Evolutionary conservation across 2,113 vertebrate genomes (phyloP), one percentile per base, ranked within the genome.

Genomic region (Aspidoscelis tigris): DNA sequence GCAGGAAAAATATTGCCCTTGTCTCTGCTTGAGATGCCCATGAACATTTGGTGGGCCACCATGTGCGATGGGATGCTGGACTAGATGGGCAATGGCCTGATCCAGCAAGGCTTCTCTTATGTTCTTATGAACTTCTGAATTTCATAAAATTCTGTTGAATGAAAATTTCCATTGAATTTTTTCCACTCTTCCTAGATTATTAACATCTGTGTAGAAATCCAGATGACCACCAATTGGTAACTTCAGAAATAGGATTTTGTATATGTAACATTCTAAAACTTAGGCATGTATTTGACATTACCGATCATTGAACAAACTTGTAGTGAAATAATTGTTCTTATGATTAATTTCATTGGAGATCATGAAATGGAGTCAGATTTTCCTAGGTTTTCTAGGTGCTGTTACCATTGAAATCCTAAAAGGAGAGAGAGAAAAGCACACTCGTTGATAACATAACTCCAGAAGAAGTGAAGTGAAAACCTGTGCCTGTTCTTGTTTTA

Each of bases 291-390:
- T 33, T 55, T 44, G 24, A 77, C 39, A 8, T 78, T 77, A 61
- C 18, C 77, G 41, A 10, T 66, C 26, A 71, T 18, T 43, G 39
- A 71, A 61, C 18, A 11, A 70, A 18, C 22, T 58, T n/a, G 61
- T 61, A 20, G 20, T 61, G 22, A 78, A 84, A 64, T 55, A 47
- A 14, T 58, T 21, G 10, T 33, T 78, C 66, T 22, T 3, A 18
- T 58, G 33, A 24, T 1, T 33, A 43, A 2, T 84, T 53, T 78
- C 10, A 44, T 1, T 69, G 78, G 75, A 66, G 71, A 76, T 12
- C 76, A 71, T 77, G 65, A 90, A 88, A 86, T n/a, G 7, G 12
- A 89, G 3, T 22, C 65, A 72, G 82, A 89, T 22, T 71, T 61
- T 33, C 33, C 33, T 33, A 1, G 33, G 33, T 33, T 50, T 26